A percentile compares a stretch with the other conserved stretches of the same genome.
phyloP scores from a whole-genome alignment of 2,113 vertebrate genomes.

The Podilymbus podiceps region DNA sequence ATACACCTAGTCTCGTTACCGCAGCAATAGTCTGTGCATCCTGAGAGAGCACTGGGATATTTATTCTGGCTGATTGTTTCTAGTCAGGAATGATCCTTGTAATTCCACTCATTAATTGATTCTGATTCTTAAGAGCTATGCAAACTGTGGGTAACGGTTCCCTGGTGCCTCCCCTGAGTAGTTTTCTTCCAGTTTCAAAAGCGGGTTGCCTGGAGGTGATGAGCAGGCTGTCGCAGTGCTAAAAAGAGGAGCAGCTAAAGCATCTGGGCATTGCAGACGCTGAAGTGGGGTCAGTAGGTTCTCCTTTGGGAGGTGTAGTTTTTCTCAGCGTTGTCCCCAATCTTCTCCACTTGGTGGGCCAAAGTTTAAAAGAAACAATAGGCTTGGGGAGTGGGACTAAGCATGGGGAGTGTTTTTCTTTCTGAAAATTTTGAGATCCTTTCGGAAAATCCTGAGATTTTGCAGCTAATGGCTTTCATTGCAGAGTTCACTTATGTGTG shows the following conservation, averaged over 20 bases:
- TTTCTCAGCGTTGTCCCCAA: neutral
- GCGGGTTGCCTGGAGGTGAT: neutral
- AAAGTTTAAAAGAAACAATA: neutral
- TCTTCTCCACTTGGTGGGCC: neutral
- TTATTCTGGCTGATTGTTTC: neutral
- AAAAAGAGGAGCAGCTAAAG: neutral
- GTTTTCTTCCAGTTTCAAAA: neutral
- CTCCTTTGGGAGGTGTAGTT: neutral
- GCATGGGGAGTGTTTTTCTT: neutral
- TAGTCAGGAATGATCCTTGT: neutral
- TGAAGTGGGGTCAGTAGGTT: neutral
- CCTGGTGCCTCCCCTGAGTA: neutral
- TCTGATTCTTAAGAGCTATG: neutral
- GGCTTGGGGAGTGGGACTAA: neutral
- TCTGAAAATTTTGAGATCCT: too few relatives aligned
- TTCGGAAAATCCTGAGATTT: neutral
- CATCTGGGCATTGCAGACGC: neutral
- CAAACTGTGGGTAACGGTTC: neutral
- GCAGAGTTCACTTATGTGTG: neutral
- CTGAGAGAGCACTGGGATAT: neutral
- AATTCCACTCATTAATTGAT: neutral
- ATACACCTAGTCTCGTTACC: neutral
- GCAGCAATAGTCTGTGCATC: neutral
- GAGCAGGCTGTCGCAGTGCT: neutral
- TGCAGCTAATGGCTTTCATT: neutral